These are phyloP conservation scores for Cerastis rubricosa DNA, from an alignment of 2,888 invertebrate genomes.

Conservation along the genomic window DNA sequence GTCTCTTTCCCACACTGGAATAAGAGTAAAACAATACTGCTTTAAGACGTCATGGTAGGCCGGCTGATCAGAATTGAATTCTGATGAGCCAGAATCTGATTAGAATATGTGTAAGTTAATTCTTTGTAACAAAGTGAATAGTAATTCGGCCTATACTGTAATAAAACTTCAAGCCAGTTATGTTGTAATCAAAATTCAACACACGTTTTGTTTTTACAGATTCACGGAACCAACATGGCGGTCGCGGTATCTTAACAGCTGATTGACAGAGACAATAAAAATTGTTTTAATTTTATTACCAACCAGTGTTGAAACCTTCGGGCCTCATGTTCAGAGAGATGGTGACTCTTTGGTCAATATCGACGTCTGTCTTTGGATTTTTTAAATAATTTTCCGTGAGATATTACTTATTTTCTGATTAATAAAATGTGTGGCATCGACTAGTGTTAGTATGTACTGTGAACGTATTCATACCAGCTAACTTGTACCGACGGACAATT, in stretches of 20 bases:
- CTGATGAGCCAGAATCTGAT: too few species aligned
- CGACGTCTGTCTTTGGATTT: not conserved
- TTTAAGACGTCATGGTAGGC: too few species aligned
- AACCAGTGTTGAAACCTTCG: constrained; percentile 2
- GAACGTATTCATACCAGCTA: too few species aligned
- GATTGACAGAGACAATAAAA: constrained; percentile 50
- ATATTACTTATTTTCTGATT: not conserved
- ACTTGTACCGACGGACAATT: too few species aligned
- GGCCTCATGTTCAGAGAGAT: not conserved
- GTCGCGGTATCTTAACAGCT: constrained; percentile 40
- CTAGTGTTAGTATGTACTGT: too few species aligned
- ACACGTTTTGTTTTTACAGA: constrained; percentile 45
- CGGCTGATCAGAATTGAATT: too few species aligned
- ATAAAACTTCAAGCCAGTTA: constrained; percentile 28
- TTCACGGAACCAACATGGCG: constrained; percentile 51
- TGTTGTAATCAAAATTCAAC: constrained; percentile 27
- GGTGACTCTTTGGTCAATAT: not conserved
- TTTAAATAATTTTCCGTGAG: too few species aligned
- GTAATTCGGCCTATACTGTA: not conserved
- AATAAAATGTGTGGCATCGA: not conserved
- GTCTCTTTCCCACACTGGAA: too few species aligned
- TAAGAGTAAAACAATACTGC: too few species aligned
- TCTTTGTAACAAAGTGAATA: not conserved
- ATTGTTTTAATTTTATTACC: constrained; percentile 37
- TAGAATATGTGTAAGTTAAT: not conserved